Base-by-base conservation (phyloP, 2,888 invertebrate genomes). In the Stenoptilia bipunctidactyla region DNA sequence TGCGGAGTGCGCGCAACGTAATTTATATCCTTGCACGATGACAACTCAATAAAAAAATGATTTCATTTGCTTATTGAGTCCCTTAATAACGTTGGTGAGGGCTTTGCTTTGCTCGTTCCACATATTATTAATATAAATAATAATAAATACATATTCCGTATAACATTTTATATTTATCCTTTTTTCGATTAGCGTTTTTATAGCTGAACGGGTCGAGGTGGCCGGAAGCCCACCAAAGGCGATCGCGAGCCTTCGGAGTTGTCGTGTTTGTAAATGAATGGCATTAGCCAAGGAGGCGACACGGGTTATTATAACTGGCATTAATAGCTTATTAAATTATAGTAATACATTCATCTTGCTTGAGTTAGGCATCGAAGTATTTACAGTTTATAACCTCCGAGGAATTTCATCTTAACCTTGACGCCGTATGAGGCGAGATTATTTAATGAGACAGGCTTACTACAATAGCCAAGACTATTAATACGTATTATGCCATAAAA, bases 41-140 rank as follows among this genome's bases (percentile, higher is more conserved):
- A 83, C 82, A 80, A 71, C 76, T 82, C 73, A 82, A 82, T 82
- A 83, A 83, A 80, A 79, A 83, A 82, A 80, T 79, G 73, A 80
- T 82, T 80, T 75, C 82, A 82, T 82, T 83, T 83, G 82, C 77
- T 83, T 83, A 83, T 82, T 80, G 80, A 79, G 77, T 58, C 74
- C 20, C 70, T 80, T 82, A 82, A 82, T 80, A 83, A 79, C 67
- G 73, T 69, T 67, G 68, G 68, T 59, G 58, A 61, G 58, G 66
- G 54, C 59, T 59, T 55, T 53, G 56, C 49, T 15, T 45, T 55
- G 57, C 58, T 58, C 60, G 66, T 61, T 69, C 63, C 67, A 71
- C 66, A 64, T 73, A 67, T 66, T 63, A 65, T 68, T 72, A 70
- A 69, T 72, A 69, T 71, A 66, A 68, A 70, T 65, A 72, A 72